phyloP scores from a whole-genome alignment of 2,113 vertebrate species.

The Tragulus kanchil region DNA sequence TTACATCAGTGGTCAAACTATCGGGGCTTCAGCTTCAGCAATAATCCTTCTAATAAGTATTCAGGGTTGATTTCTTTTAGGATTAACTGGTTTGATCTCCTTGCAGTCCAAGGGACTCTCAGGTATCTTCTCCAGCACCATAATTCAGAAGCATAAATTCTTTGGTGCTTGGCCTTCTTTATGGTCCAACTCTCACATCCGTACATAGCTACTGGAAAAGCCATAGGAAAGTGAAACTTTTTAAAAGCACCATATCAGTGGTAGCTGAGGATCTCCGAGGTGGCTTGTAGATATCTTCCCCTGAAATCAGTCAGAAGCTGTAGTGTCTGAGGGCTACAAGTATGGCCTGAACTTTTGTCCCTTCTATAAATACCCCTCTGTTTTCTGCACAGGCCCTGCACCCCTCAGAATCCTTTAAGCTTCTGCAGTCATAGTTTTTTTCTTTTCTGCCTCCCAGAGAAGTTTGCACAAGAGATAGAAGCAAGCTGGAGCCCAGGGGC shows the following conservation, averaged over 20 bases:
- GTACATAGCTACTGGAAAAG: too few relatives aligned
- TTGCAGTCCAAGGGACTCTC: too few relatives aligned
- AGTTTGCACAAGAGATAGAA: not conserved
- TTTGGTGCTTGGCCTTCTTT: too few relatives aligned
- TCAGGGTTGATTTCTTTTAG: too few relatives aligned
- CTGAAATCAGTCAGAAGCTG: not conserved
- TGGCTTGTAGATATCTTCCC: not conserved
- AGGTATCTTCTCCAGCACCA: too few relatives aligned
- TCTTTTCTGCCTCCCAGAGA: not conserved
- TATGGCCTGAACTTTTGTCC: not conserved
- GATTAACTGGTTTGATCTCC: too few relatives aligned
- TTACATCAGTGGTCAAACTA: too few relatives aligned
- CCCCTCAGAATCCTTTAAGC: not conserved
- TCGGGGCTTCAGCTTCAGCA: too few relatives aligned
- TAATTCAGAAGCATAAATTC: too few relatives aligned
- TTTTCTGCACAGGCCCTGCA: not conserved
- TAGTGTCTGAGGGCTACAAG: not conserved
- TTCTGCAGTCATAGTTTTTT: not conserved
- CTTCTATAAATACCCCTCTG: not conserved
- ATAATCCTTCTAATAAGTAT: too few relatives aligned
- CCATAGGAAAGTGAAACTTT: not conserved
- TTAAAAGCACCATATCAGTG: not conserved
- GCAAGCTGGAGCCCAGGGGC: not conserved
- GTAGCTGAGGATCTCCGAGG: not conserved
- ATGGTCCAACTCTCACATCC: too few relatives aligned